Base-by-base conservation (phyloP, 1,140 invertebrate species). In the Drosophila pruinosa region DNA sequence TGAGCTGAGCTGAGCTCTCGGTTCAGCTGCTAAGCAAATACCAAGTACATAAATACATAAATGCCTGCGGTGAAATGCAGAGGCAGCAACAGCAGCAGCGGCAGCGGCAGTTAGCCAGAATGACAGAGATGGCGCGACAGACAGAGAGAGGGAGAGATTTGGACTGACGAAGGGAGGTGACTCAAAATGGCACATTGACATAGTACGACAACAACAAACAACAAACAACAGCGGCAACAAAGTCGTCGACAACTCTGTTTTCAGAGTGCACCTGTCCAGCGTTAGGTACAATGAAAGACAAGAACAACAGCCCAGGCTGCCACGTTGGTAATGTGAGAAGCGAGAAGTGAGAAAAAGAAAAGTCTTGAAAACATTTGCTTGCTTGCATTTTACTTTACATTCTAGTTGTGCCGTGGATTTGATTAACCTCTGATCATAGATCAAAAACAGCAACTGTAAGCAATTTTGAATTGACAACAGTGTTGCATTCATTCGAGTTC, bases 11-110 rank as follows among this genome's bases (percentile, higher is more conserved):
- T 45, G n/a, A 54, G 41, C 50, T 36, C 21, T 26, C 17, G 26
- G 19, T 24, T 53, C 57, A 72, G 71, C 78, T 77, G 78, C 73
- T 78, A 78, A 82, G 41, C 78, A 81, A 82, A 82, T 74, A 79
- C 39, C 12, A 26, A 31, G 54, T 56, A 63, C 59, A 63, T 53
- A 63, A 63, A 48, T 43, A 54, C 38, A 67, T 53, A 64, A 78
- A 74, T 73, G 69, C 43, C 74, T 82, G 70, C 62, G 74, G 67
- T 67, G 56, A 73, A 72, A 82, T 53, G 43, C 34, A 34, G 38
- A 14, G 54, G 19, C 28, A 50, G 24, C n/a, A n/a, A n/a, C n/a
- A n/a, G n/a, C n/a, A 31, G 34, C 34, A 34, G 31, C n/a, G 53
- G 10, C 45, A 26, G 47, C n/a, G 48, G 28, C 7, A 36, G 45